Percentiles rank a stretch among this genome's conserved stretches.
These are phyloP conservation scores for Drosophila sordidula DNA, from an alignment of 2,888 invertebrate genomes.

Conservation along the genomic window DNA sequence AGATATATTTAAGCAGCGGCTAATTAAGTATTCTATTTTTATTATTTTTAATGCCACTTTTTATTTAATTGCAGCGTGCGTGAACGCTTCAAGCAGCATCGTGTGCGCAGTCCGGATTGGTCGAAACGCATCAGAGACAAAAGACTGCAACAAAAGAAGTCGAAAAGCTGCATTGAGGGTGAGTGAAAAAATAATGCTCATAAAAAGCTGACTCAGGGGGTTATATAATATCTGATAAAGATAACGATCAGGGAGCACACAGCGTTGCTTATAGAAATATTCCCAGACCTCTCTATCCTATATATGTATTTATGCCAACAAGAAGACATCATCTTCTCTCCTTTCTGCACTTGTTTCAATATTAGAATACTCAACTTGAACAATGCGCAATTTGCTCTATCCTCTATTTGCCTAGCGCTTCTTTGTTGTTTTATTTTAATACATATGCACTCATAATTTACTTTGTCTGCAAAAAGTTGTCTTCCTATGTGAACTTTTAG, in stretches of 20 bases:
- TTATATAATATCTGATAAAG: constrained; percentile 9
- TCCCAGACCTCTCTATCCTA: constrained; percentile 9
- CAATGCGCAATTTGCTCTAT: constrained; percentile 4
- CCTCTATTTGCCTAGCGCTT: background rate
- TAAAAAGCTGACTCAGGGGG: background rate
- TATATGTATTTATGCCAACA: background rate
- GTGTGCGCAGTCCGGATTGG: constrained; percentile 85
- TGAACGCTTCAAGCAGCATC: constrained; percentile 83
- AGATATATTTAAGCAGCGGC: background rate
- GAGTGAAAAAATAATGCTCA: constrained; percentile 34
- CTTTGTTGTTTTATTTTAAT: constrained; percentile 27
- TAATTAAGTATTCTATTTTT: constrained; percentile 6
- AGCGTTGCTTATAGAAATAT: constrained; percentile 10
- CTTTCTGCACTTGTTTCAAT: background rate
- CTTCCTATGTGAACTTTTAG: constrained; percentile 35
- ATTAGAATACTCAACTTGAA: constrained; percentile 12
- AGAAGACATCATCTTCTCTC: background rate
- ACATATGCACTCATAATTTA: constrained; percentile 15
- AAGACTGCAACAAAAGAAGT: constrained; percentile 83
- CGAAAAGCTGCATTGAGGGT: constrained; percentile 83
- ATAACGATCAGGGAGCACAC: constrained; percentile 11
- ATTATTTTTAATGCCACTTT: background rate
- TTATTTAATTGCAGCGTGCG: constrained; percentile 78
- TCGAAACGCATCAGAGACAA: constrained; percentile 84
- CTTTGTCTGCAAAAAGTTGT: constrained; percentile 18